Percentiles rank a stretch among this genome's conserved stretches.
phyloP scores from a whole-genome alignment of 2,888 invertebrate species.

The Osmoderma eremita region DNA sequence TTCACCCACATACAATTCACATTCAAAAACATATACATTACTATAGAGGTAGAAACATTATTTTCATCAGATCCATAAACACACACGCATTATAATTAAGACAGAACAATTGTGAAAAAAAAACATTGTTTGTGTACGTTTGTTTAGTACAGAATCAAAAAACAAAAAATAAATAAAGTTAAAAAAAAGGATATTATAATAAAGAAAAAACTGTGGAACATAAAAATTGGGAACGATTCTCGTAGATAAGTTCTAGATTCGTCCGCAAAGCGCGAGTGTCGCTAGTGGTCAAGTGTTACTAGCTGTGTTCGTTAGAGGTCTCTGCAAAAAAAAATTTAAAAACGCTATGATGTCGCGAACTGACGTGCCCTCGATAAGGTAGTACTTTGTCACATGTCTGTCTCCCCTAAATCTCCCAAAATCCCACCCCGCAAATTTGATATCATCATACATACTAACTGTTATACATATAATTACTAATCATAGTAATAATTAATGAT shows the following conservation, averaged over 20 bases:
- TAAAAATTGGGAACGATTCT: conserved; percentile 60
- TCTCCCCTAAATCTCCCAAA: not conserved
- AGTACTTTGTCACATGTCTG: not conserved
- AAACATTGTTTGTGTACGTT: conserved; percentile 60
- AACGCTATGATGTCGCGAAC: conserved; percentile 49
- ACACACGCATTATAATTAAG: conserved; percentile 17
- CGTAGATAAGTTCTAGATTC: conserved; percentile 61
- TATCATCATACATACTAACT: conserved; percentile 1
- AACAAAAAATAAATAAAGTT: conserved; percentile 55
- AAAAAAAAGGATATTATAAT: conserved; percentile 40
- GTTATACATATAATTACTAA: conserved; percentile 24
- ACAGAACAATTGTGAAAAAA: conserved; percentile 58
- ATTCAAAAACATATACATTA: not conserved
- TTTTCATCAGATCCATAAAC: not conserved
- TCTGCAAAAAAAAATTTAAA: conserved; percentile 52
- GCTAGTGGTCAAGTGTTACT: conserved; percentile 63
- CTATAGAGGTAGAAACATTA: not conserved
- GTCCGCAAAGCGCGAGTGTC: conserved; percentile 61
- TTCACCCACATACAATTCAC: not conserved
- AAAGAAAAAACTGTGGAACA: conserved; percentile 56
- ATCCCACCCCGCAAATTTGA: not conserved
- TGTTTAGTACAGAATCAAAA: conserved; percentile 65
- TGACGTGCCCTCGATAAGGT: conserved; percentile 45
- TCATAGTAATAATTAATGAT: conserved; percentile 24
- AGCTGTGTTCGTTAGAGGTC: conserved; percentile 63